These are phyloP conservation scores for Forbesichthys papilliferus DNA, from an alignment of 2,113 vertebrate genomes.

Conservation along the genomic window DNA sequence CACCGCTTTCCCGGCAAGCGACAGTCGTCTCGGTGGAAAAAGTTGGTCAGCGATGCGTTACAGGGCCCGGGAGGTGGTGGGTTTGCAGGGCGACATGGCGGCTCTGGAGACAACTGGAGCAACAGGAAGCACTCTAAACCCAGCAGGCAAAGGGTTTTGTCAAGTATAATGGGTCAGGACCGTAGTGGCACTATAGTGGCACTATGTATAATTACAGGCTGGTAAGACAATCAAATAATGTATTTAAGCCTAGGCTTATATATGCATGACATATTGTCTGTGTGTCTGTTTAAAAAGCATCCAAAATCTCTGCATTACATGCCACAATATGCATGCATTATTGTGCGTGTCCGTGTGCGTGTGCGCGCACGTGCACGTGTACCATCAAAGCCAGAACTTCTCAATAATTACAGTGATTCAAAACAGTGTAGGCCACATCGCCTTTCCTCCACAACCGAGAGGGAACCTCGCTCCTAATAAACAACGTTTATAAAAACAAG, in stretches of 20 bases:
- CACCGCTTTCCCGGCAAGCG: conserved; percentile 64
- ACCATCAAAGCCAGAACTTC: conserved; percentile 46
- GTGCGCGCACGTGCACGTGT: not conserved
- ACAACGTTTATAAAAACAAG: conserved; percentile 64
- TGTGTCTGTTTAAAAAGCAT: not conserved
- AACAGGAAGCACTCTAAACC: conserved; percentile 34
- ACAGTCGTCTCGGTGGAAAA: conserved; percentile 71
- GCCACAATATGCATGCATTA: not conserved
- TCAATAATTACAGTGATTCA: conserved; percentile 51
- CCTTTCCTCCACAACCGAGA: conserved; percentile 35
- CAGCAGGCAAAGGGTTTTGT: conserved; percentile 26
- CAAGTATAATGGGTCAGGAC: conserved; percentile 18
- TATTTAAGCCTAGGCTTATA: not conserved
- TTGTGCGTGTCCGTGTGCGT: conserved; percentile 8
- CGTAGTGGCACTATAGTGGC: conserved; percentile 4
- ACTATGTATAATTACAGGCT: conserved; percentile 8
- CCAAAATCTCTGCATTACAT: not conserved
- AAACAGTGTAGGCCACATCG: conserved; percentile 45
- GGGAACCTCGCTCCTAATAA: conserved; percentile 49
- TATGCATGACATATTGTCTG: not conserved
- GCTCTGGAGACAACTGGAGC: conserved; percentile 35
- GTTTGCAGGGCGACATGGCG: conserved; percentile 54
- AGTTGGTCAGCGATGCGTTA: conserved; percentile 58
- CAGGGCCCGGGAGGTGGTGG: conserved; percentile 59
- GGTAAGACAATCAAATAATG: not conserved